Conservation (phyloP, 2,797 vertebrate species). For the Pangasius macronema region DNA sequence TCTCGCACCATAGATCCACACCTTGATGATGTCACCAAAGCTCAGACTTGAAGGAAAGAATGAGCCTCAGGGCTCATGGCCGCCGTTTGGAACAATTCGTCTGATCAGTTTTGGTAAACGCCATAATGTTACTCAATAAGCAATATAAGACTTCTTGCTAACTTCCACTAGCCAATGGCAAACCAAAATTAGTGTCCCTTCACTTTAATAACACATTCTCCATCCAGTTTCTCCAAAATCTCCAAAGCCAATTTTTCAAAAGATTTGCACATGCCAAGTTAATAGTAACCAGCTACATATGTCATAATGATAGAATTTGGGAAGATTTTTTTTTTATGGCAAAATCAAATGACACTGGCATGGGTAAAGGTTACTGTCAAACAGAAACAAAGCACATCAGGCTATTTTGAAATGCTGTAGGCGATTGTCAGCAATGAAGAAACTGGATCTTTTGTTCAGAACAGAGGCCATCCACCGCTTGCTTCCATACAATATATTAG, state of each 20-base stretch:
- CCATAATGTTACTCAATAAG: neutral
- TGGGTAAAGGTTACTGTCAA: neutral
- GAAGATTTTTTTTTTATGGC: neutral
- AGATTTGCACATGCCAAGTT: neutral
- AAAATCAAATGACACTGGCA: neutral
- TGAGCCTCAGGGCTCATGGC: neutral
- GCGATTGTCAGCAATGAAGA: no score
- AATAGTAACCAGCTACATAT: neutral
- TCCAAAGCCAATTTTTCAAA: neutral
- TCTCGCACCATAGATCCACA: neutral
- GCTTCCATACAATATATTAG: no score
- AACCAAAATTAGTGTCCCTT: neutral
- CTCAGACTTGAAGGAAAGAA: neutral
- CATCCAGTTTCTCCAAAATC: neutral
- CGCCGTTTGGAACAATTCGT: neutral
- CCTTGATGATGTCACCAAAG: neutral
- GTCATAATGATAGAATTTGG: neutral
- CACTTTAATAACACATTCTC: neutral
- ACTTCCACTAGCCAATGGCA: neutral
- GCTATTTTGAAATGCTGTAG: neutral
- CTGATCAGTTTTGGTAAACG: neutral
- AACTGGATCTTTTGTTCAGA: no score
- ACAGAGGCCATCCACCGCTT: no score
- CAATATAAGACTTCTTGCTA: neutral
- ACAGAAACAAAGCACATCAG: neutral